phyloP scores from a whole-genome alignment of 2,888 invertebrate species.

The Exocentrus adspersus region DNA sequence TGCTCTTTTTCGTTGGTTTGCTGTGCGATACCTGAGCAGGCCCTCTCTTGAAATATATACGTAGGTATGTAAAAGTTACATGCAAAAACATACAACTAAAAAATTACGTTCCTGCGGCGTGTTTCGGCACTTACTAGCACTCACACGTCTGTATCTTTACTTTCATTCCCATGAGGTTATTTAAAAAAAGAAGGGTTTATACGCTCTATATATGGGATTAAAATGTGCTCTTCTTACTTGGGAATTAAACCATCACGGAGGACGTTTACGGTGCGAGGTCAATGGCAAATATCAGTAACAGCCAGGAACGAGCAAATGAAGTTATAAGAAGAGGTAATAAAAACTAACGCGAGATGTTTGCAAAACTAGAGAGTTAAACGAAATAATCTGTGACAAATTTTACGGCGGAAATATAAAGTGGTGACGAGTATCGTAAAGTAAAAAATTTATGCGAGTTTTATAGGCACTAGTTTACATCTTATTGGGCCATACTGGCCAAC shows the following conservation, averaged over 20 bases:
- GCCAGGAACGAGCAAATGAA: slow-evolving; percentile 16
- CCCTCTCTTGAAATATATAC: no score
- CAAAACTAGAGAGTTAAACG: slow-evolving; percentile 13
- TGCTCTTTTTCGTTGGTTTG: slow-evolving; percentile 23
- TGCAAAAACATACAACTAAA: no score
- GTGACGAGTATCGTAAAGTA: slow-evolving; percentile 9
- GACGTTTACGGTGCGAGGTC: background rate
- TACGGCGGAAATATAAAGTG: slow-evolving; percentile 14
- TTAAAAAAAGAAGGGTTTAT: no score
- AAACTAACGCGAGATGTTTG: slow-evolving; percentile 14
- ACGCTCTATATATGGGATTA: no score
- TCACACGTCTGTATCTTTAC: no score
- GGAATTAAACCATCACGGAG: no score
- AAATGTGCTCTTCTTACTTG: no score
- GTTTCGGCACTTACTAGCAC: no score
- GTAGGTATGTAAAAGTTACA: no score
- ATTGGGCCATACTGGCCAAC: background rate
- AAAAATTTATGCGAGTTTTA: slow-evolving; percentile 15
- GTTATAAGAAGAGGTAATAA: slow-evolving; percentile 6
- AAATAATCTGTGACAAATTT: slow-evolving; percentile 20
- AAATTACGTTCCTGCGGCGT: no score
- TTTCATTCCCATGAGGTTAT: no score
- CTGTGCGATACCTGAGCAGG: slow-evolving; percentile 19
- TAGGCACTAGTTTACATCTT: background rate
- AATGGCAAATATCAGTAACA: background rate